Evolutionary conservation across 2,888 invertebrate genomes (phyloP).

Genomic region (Pristionchus fissidentatus): DNA sequence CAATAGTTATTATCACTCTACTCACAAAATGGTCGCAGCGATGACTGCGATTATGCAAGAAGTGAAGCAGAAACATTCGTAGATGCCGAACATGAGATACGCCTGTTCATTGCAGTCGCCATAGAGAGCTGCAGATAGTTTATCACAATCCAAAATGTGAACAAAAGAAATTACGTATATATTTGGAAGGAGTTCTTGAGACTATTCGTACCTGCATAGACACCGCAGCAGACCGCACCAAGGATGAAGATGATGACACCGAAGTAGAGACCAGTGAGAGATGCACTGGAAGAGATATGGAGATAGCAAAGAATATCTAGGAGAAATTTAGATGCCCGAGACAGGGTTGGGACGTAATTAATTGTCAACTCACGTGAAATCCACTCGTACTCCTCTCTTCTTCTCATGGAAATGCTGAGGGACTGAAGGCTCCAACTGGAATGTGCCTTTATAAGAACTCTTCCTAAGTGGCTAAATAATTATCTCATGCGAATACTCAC

Average conservation of each 20-base stretch:
- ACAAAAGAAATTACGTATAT: too few relatives aligned
- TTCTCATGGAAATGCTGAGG: conserved; percentile 25
- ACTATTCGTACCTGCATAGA: not conserved
- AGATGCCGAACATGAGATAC: conserved; percentile 34
- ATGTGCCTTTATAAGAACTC: not conserved
- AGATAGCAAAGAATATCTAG: not conserved
- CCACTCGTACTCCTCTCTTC: conserved; percentile 29
- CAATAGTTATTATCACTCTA: not conserved
- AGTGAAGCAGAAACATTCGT: conserved; percentile 2
- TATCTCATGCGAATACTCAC: not conserved
- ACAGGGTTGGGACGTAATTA: not conserved
- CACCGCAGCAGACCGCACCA: conserved; percentile 29
- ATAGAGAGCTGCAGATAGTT: conserved; percentile 3
- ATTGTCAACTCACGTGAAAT: conserved; percentile 23
- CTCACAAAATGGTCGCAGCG: conserved; percentile 14
- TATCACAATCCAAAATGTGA: not conserved
- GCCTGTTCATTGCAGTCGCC: conserved; percentile 5
- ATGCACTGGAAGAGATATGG: not conserved
- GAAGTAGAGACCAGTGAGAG: conserved; percentile 25
- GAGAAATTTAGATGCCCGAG: too few relatives aligned
- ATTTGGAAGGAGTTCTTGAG: not conserved
- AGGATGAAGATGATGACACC: conserved; percentile 33
- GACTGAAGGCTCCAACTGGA: conserved; percentile 24
- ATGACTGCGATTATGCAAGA: conserved; percentile 8
- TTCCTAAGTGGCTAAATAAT: not conserved